A percentile compares a stretch with the other conserved stretches of the same genome.
Conservation (phyloP, 2,797 vertebrate genomes). For the Melopsittacus undulatus region DNA sequence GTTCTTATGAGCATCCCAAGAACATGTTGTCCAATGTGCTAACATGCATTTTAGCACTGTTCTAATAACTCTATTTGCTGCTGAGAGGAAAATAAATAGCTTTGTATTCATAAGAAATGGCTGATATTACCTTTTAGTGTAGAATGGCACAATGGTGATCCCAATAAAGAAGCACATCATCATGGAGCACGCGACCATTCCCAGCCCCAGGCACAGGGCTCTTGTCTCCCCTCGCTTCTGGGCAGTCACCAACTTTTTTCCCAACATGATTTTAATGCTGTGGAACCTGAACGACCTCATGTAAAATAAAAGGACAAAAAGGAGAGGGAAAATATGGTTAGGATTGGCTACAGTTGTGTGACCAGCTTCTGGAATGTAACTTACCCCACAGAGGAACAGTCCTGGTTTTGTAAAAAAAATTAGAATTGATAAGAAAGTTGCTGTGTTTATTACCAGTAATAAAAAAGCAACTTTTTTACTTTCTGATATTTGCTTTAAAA, state of each 20-base stretch:
- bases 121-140: constrained; percentile 71
- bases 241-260: constrained; percentile 78
- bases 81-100: not conserved
- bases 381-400: not conserved
- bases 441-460: not conserved
- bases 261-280: constrained; percentile 53
- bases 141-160: constrained; percentile 73
- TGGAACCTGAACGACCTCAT: not conserved
- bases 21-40: not conserved
- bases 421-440: not conserved
- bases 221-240: constrained; percentile 78
- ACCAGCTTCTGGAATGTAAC: not conserved
- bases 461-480: not conserved
- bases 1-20: not conserved
- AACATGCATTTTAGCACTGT: not conserved
- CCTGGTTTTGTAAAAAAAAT: not conserved
- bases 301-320: not conserved
- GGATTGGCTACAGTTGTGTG: not conserved
- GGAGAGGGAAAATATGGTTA: not conserved
- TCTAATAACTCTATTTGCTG: not conserved
- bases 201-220: constrained; percentile 76
- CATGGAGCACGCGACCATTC: constrained; percentile 73
- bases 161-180: constrained; percentile 78
- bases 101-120: not conserved
- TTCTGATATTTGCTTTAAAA: not conserved